These are phyloP conservation scores for Galerucella pusilla DNA, from an alignment of 2,888 invertebrate species.

Conservation along the genomic window DNA sequence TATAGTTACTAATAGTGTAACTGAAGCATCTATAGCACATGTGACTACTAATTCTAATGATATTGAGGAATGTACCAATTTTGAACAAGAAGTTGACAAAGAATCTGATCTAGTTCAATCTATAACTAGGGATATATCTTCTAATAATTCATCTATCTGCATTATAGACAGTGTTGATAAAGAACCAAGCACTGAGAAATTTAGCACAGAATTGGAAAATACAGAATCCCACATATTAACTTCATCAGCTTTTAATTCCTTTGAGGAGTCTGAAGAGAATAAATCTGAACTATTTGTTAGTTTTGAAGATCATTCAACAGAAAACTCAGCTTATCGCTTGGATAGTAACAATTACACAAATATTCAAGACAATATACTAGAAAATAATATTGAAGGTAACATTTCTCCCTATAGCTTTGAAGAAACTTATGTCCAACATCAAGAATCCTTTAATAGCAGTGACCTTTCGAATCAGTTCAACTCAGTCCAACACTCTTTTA, in stretches of 20 bases:
- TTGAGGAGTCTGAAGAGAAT: background rate
- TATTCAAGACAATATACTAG: background rate
- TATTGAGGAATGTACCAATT: constrained; percentile 19
- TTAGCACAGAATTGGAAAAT: background rate
- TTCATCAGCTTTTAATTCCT: background rate
- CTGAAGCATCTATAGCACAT: background rate
- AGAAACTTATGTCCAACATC: background rate
- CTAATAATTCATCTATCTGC: constrained; percentile 30
- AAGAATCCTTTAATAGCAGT: background rate
- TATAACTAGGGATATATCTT: constrained; percentile 12
- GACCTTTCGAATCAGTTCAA: background rate
- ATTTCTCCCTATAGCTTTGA: background rate
- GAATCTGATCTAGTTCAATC: constrained; percentile 11
- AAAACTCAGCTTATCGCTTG: background rate
- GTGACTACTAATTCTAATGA: constrained; percentile 8
- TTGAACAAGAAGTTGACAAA: background rate
- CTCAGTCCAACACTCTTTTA: constrained; percentile 4
- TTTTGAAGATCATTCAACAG: constrained; percentile 1
- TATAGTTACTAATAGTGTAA: constrained; percentile 46
- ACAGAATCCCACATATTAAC: background rate
- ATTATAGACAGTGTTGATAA: constrained; percentile 23
- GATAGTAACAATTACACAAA: constrained; percentile 1
- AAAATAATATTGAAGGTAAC: background rate
- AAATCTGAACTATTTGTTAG: background rate
- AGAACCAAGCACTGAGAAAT: background rate